Evolutionary conservation across 1,140 invertebrate species (phyloP).

Genomic region (Drosophila arawakana): DNA sequence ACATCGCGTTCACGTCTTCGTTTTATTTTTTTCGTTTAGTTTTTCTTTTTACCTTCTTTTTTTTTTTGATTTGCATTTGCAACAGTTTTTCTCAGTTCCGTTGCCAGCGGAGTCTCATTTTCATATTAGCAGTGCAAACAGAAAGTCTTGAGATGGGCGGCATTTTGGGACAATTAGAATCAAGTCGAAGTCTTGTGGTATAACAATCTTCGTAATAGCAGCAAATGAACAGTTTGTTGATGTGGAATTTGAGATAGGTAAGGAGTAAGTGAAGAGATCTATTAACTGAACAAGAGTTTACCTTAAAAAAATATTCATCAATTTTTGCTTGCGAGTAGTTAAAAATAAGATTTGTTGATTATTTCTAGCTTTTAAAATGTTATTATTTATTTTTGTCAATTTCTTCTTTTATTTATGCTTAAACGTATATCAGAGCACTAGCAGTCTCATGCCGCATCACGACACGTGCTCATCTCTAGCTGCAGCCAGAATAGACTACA

Average conservation of each 20-base stretch:
- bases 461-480: constrained; percentile 7
- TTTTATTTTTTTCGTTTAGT: constrained; percentile 17
- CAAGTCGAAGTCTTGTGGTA: not conserved
- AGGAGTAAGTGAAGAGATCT: too few species aligned
- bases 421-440: not conserved
- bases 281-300: too few species aligned
- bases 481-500: constrained; percentile 14
- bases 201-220: not conserved
- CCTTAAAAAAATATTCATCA: too few species aligned
- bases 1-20: constrained; percentile 47
- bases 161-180: constrained; percentile 8
- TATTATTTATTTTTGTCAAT: too few species aligned
- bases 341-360: too few species aligned
- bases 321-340: too few species aligned
- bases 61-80: constrained; percentile 32
- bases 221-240: not conserved
- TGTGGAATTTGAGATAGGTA: too few species aligned
- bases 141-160: constrained; percentile 12
- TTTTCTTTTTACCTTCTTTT: constrained; percentile 24
- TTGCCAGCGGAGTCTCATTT: constrained; percentile 55
- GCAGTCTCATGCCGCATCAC: not conserved
- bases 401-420: not conserved
- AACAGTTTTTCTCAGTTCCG: constrained; percentile 35
- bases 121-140: constrained; percentile 73
- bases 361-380: too few species aligned